Conservation (phyloP, 2,113 vertebrate genomes). For the Syngnathus typhle region DNA sequence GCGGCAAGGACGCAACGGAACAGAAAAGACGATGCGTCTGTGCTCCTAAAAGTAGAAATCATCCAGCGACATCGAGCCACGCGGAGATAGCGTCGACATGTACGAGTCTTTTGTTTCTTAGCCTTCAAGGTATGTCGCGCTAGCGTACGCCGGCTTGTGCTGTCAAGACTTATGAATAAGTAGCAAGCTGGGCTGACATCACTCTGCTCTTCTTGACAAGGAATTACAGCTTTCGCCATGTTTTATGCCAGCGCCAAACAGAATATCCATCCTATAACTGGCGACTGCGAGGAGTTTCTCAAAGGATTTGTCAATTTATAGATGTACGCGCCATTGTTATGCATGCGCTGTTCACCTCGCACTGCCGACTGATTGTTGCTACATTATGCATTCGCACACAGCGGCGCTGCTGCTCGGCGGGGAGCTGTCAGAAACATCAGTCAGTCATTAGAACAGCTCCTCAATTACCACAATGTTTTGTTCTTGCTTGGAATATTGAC, state of each 20-base stretch:
- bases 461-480: not conserved
- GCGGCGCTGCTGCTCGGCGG: not conserved
- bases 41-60: slow-evolving; percentile 1
- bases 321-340: not conserved
- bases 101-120: slow-evolving; percentile 1
- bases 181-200: not conserved
- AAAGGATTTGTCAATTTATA: not conserved
- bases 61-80: not conserved
- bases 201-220: not conserved
- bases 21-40: not conserved
- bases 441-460: slow-evolving; percentile 1
- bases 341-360: not conserved
- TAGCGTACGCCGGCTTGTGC: not conserved
- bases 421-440: not conserved
- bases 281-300: not conserved
- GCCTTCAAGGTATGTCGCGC: not conserved
- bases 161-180: slow-evolving; percentile 2
- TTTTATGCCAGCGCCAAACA: slow-evolving; percentile 2
- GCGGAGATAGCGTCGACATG: not conserved
- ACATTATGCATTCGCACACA: slow-evolving; percentile 3
- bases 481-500: not conserved
- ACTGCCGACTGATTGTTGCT: slow-evolving; percentile 1
- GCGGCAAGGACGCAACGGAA: not conserved
- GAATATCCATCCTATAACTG: not conserved
- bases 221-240: not conserved